phyloP scores from a whole-genome alignment of 1,140 invertebrate genomes.

The Pogonognathellus flavescens region DNA sequence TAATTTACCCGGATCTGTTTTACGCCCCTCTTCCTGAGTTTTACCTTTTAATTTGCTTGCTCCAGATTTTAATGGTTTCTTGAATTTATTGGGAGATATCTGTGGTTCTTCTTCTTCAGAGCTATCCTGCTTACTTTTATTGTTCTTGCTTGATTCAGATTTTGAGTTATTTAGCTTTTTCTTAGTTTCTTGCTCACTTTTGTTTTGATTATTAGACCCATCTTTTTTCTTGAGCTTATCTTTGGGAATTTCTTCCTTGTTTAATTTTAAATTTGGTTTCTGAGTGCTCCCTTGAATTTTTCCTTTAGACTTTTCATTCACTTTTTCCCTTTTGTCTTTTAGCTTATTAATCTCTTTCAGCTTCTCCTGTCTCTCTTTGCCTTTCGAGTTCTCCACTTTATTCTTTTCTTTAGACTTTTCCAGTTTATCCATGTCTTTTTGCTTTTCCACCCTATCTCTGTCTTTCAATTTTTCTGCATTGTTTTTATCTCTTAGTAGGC shows the following conservation, averaged over 20 bases:
- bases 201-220: not conserved
- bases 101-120: constrained; percentile 16
- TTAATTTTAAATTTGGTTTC: no score
- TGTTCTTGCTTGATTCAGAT: not conserved
- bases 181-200: not conserved
- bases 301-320: not conserved
- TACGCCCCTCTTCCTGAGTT: no score
- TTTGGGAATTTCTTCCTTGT: not conserved
- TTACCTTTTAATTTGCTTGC: no score
- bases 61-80: not conserved
- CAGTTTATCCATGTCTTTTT: not conserved
- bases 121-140: not conserved
- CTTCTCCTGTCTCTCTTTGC: not conserved
- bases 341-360: not conserved
- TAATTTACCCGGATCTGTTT: no score
- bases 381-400: not conserved
- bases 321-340: not conserved
- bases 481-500: no score
- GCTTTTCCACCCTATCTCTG: not conserved
- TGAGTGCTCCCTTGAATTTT: no score
- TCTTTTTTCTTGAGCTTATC: not conserved
- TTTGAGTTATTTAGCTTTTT: not conserved
- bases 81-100: not conserved
- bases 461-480: not conserved
- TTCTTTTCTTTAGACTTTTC: not conserved